phyloP scores from a whole-genome alignment of 2,888 invertebrate species.

The Thecocarcelia acutangulata region DNA sequence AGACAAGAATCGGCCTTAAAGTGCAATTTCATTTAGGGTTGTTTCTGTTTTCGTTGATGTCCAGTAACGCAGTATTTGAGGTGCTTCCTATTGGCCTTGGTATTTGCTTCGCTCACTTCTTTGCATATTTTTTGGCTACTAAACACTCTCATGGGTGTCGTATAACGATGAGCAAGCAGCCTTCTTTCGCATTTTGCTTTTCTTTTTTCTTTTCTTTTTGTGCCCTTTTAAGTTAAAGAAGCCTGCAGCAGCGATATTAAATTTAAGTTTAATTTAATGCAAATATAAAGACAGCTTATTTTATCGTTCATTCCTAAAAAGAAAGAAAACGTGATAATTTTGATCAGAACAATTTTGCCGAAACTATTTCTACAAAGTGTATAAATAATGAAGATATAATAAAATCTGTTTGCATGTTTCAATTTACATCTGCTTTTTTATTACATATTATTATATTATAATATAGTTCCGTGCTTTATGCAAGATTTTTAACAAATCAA shows the following conservation, averaged over 20 bases:
- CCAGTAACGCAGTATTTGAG: constrained; percentile 8
- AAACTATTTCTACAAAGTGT: too few species aligned
- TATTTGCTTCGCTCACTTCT: constrained; percentile 2
- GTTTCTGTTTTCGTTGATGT: constrained; percentile 6
- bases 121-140: constrained; percentile 22
- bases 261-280: background rate
- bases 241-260: background rate
- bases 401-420: too few species aligned
- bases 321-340: background rate
- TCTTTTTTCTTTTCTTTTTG: background rate
- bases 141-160: constrained; percentile 62
- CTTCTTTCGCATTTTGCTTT: constrained; percentile 3
- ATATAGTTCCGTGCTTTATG: too few species aligned
- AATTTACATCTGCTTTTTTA: too few species aligned
- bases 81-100: constrained; percentile 14
- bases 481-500: too few species aligned
- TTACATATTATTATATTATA: too few species aligned
- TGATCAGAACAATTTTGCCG: background rate
- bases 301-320: constrained; percentile 3
- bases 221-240: background rate
- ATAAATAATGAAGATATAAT: too few species aligned
- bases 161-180: constrained; percentile 33
- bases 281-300: background rate
- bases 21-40: constrained; percentile 33
- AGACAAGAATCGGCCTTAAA: constrained; percentile 20